These are phyloP conservation scores for Ibidorhyncha struthersii DNA, from an alignment of 2,113 vertebrate genomes.

Conservation along the genomic window DNA sequence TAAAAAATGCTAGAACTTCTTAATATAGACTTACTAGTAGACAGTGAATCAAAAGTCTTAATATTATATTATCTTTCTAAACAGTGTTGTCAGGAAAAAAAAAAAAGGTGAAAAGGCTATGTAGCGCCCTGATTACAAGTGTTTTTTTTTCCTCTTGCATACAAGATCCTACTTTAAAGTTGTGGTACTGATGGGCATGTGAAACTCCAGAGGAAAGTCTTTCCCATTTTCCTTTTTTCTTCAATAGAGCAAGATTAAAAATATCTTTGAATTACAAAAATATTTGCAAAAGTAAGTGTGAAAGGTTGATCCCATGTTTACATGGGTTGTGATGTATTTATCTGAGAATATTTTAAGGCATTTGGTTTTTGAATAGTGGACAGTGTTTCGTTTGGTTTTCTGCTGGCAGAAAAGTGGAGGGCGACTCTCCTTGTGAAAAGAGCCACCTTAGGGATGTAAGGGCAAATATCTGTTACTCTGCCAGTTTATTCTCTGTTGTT, in stretches of 20 bases:
- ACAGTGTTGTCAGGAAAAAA: neutral
- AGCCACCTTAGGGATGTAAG: too few relatives aligned
- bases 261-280: neutral
- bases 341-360: neutral
- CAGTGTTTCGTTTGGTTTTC: neutral
- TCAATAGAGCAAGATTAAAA: neutral
- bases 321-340: neutral
- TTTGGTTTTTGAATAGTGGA: too few relatives aligned
- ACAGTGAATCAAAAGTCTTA: neutral
- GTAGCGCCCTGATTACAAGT: neutral
- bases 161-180: neutral
- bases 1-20: conserved; percentile 1
- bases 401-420: too few relatives aligned
- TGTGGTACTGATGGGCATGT: accelerated
- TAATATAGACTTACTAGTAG: neutral
- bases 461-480: too few relatives aligned
- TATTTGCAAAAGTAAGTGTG: neutral
- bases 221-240: neutral
- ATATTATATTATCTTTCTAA: neutral
- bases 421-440: too few relatives aligned
- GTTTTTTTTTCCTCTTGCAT: neutral
- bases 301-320: neutral
- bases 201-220: neutral
- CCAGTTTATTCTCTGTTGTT: neutral
- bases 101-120: neutral